Percentiles rank a stretch among this genome's conserved stretches.
phyloP scores from a whole-genome alignment of 2,113 vertebrate genomes.

The Dendrocopos noguchii region DNA sequence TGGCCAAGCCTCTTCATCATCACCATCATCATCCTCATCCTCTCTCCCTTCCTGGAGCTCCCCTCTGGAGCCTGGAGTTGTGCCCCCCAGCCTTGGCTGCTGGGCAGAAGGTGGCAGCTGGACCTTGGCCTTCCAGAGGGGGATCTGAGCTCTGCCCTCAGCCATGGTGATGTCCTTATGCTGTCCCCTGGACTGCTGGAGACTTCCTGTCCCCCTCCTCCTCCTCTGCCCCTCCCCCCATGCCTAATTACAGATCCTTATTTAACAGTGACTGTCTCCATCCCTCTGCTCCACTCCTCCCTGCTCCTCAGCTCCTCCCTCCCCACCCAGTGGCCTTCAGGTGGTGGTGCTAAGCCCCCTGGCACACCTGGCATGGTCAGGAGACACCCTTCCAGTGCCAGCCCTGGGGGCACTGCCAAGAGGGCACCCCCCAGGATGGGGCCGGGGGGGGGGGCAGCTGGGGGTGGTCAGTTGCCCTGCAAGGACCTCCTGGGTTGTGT shows the following conservation, averaged over 20 bases:
- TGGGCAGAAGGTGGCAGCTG: background rate
- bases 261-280: background rate
- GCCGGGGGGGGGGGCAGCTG: background rate
- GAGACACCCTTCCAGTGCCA: background rate
- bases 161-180: background rate
- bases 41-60: background rate
- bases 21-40: background rate
- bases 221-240: too few relatives aligned
- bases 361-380: too few relatives aligned
- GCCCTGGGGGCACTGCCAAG: rapidly evolving
- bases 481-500: background rate
- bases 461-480: background rate
- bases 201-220: too few relatives aligned
- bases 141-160: background rate
- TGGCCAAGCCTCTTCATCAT: background rate
- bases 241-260: slow-evolving; percentile 24
- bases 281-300: too few relatives aligned
- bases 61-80: background rate
- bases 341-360: background rate
- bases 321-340: background rate
- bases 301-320: background rate
- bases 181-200: background rate
- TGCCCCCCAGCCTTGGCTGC: background rate
- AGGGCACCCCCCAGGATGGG: too few relatives aligned
- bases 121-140: background rate